A percentile compares a stretch with the other conserved stretches of the same genome.
These are phyloP conservation scores for Chrysina gloriosa DNA, from an alignment of 2,888 invertebrate genomes.

Conservation along the genomic window DNA sequence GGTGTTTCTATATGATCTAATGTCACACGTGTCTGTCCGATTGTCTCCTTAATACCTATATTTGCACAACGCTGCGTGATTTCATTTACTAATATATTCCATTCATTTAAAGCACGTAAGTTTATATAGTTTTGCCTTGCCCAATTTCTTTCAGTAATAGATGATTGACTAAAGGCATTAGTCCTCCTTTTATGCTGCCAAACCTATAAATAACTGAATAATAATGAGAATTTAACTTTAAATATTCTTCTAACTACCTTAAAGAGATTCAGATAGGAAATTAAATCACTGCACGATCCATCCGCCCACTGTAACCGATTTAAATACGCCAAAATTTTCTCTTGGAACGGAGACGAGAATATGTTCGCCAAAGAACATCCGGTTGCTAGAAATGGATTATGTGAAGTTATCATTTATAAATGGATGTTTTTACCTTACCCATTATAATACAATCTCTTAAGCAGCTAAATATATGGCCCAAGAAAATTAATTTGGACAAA, in stretches of 20 bases:
- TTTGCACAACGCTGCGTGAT: slow-evolving; percentile 71
- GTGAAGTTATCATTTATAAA: not conserved
- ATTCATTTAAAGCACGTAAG: slow-evolving; percentile 77
- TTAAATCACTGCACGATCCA: slow-evolving; percentile 85
- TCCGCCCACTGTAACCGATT: slow-evolving; percentile 85
- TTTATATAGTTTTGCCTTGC: slow-evolving; percentile 78
- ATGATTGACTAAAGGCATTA: slow-evolving; percentile 68
- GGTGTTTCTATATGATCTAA: slow-evolving; percentile 68
- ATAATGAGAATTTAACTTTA: no score
- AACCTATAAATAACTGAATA: no score
- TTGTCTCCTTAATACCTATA: slow-evolving; percentile 71
- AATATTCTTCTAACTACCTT: no score
- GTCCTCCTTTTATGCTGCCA: slow-evolving; percentile 75
- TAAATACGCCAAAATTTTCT: slow-evolving; percentile 77
- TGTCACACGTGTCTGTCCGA: slow-evolving; percentile 61
- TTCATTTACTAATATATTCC: slow-evolving; percentile 78
- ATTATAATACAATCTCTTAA: slow-evolving; percentile 88
- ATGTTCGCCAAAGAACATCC: slow-evolving; percentile 85
- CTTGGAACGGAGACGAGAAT: slow-evolving; percentile 80
- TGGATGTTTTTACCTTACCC: slow-evolving; percentile 65
- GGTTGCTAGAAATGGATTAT: slow-evolving; percentile 72
- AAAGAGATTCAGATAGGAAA: slow-evolving; percentile 85
- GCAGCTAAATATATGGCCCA: slow-evolving; percentile 88
- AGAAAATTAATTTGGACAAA: slow-evolving; percentile 83
- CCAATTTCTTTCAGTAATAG: slow-evolving; percentile 71